Conservation (phyloP, 2,888 invertebrate genomes). For the Venusia cambrica region DNA sequence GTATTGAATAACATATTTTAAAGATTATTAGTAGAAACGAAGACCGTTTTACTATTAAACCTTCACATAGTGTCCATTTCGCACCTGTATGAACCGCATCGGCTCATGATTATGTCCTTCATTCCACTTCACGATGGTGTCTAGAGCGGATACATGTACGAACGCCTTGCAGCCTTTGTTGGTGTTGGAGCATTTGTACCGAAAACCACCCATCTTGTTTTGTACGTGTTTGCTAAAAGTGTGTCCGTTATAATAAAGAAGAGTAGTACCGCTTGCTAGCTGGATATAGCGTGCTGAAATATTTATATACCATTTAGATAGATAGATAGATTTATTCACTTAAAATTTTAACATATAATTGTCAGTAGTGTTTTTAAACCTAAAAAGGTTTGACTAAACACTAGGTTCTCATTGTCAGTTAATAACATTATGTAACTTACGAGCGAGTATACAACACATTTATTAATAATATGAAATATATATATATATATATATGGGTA, state of each 20-base stretch:
- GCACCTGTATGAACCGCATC: conserved; percentile 10
- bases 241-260: conserved; percentile 38
- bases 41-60: no score
- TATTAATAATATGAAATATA: no score
- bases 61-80: conserved; percentile 19
- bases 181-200: conserved; percentile 40
- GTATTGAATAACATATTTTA: no score
- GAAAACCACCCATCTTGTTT: conserved; percentile 25
- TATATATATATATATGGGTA: no score
- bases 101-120: conserved; percentile 31
- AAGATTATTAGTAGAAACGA: no score
- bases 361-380: no score
- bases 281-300: conserved; percentile 31
- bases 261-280: conserved; percentile 19
- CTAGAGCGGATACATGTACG: conserved; percentile 25
- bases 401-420: no score
- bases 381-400: no score
- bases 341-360: no score
- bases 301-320: background rate
- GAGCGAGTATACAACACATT: no score
- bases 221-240: conserved; percentile 31
- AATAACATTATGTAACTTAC: no score
- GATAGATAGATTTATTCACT: no score
- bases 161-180: conserved; percentile 34
- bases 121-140: conserved; percentile 16